phyloP scores from a whole-genome alignment of 2,797 vertebrate species.

The Sebastes taczanowskii region DNA sequence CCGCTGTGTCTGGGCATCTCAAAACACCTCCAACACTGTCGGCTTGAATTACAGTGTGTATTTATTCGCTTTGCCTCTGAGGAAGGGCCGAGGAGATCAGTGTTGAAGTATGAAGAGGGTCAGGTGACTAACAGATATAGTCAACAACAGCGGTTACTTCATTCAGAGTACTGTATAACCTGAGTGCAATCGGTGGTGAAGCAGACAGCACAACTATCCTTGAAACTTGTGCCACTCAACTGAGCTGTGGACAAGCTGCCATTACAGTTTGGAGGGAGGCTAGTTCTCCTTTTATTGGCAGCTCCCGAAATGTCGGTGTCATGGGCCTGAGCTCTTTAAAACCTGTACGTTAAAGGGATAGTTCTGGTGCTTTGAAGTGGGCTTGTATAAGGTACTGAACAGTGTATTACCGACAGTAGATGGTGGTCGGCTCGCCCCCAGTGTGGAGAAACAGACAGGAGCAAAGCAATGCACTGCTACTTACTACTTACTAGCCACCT shows the following conservation, averaged over 20 bases:
- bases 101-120: background rate
- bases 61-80: background rate
- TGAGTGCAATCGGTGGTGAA: too few relatives aligned
- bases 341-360: background rate
- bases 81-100: background rate
- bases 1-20: background rate
- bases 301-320: background rate
- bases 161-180: background rate
- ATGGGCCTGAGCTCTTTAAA: background rate
- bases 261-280: background rate
- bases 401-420: too few relatives aligned
- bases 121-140: background rate
- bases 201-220: too few relatives aligned
- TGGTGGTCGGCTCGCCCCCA: too few relatives aligned
- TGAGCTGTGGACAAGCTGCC: too few relatives aligned
- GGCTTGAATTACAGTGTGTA: background rate
- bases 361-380: rapidly evolving
- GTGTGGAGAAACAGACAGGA: too few relatives aligned
- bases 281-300: background rate
- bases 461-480: too few relatives aligned
- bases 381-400: too few relatives aligned
- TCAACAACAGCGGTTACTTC: background rate
- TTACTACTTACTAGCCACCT: too few relatives aligned
- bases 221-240: too few relatives aligned
- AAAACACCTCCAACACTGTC: background rate